Evolutionary conservation across 1,140 invertebrate genomes (phyloP), one percentile per base, ranked within the genome.

Genomic region (Aricia agestis): DNA sequence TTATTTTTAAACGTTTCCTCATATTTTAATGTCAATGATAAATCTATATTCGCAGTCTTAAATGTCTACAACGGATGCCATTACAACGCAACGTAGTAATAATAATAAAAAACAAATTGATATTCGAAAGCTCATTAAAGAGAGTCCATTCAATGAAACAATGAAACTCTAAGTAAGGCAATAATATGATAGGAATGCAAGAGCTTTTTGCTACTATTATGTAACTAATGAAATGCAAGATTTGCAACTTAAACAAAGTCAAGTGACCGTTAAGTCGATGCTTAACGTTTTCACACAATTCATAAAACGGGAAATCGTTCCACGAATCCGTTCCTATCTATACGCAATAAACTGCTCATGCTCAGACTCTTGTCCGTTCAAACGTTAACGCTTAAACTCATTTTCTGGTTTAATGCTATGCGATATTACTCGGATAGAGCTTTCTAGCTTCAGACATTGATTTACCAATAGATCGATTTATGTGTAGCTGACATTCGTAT

Each of bases 261-360:
- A 25, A 25, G 19, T 19, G 18, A 63, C 59, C 59, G 59, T 63
- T 52, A 72, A 72, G 67, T 58, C 57, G 67, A 69, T 58, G 65
- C 67, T 42, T 72, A 63, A 63, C 59, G 59, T 19, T 19, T 63
- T 63, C 59, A 63, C 59, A 63, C 59, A 63, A 63, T 63, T 63
- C 59, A 63, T 63, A 63, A 63, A 63, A 63, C 25, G 19, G 18
- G 59, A 63, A 63, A 63, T 63, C 59, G 11, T 63, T 63, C 19
- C 11, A 19, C 4, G 59, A 59, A 59, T 59, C 58, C 58, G 58
- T 59, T 59, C 18, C 58, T 59, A 59, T 59, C 58, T 63, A 63
- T 63, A 63, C 59, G 19, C 25, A 63, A 19, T 25, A 19, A 63
- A 63, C 19, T 18, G 59, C 18, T 18, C 1, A 6, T 25, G 10